Evolutionary conservation across 35 echinoderm and acorn worm species (phyloP).

Genomic region (Apostichopus parvimensis): DNA sequence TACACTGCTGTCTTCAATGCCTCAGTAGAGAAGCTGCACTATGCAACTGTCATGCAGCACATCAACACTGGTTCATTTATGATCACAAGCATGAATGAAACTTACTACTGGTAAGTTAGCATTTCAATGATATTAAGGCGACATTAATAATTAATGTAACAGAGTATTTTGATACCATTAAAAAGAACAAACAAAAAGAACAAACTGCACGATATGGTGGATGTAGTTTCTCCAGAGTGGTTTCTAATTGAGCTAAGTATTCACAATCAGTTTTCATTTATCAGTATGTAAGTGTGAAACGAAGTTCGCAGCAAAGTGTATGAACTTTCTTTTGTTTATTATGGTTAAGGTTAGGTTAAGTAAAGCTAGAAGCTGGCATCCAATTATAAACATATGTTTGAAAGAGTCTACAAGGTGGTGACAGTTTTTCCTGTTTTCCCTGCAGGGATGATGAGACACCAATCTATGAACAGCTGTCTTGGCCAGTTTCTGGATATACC

Average conservation of each 20-base stretch:
- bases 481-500: constrained; percentile 65
- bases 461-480: constrained; percentile 79
- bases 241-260: background rate
- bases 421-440: background rate
- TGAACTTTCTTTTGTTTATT: too few species aligned
- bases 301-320: too few species aligned
- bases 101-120: constrained; percentile 89
- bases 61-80: constrained; percentile 59
- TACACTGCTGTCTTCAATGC: constrained; percentile 82
- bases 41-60: constrained; percentile 59
- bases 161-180: too few species aligned
- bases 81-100: constrained; percentile 79
- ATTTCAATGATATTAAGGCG: too few species aligned
- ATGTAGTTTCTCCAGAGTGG: background rate
- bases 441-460: constrained; percentile 94
- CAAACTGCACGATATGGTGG: too few species aligned
- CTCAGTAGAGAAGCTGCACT: constrained; percentile 73
- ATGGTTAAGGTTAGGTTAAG: too few species aligned
- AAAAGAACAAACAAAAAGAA: background rate
- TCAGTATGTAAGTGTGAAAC: background rate
- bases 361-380: too few species aligned
- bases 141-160: too few species aligned
- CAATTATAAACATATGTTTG: too few species aligned
- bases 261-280: background rate
- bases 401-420: background rate